phyloP scores from a whole-genome alignment of 2,888 invertebrate species.

The Troglohyphantes excavatus region DNA sequence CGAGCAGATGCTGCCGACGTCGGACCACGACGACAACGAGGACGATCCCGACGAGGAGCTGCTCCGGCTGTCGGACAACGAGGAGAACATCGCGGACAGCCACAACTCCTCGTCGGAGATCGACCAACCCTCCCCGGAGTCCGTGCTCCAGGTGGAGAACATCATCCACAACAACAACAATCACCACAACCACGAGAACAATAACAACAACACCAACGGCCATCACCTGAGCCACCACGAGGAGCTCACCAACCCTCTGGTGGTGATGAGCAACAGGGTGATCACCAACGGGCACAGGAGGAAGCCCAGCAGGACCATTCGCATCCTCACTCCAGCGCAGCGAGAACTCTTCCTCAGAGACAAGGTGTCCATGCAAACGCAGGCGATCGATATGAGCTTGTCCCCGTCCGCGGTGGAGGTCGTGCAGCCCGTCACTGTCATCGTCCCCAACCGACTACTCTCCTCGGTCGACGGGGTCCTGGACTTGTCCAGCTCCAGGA shows the following conservation, averaged over 20 bases:
- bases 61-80: slow-evolving; percentile 43
- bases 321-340: slow-evolving; percentile 80
- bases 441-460: slow-evolving; percentile 65
- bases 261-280: slow-evolving; percentile 49
- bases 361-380: slow-evolving; percentile 80
- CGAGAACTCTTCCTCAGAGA: slow-evolving; percentile 79
- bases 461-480: slow-evolving; percentile 79
- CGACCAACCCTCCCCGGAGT: slow-evolving; percentile 48
- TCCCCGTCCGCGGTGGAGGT: slow-evolving; percentile 72
- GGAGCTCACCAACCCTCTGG: slow-evolving; percentile 8
- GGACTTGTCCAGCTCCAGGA: slow-evolving; percentile 80
- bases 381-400: slow-evolving; percentile 80
- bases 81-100: slow-evolving; percentile 59
- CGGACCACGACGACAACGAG: slow-evolving; percentile 37
- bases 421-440: slow-evolving; percentile 51
- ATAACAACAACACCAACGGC: not conserved
- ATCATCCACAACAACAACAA: slow-evolving; percentile 45
- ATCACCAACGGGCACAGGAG: slow-evolving; percentile 77
- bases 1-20: slow-evolving; percentile 45
- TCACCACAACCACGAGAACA: slow-evolving; percentile 26
- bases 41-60: slow-evolving; percentile 40
- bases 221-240: slow-evolving; percentile 14
- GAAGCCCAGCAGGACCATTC: slow-evolving; percentile 80
- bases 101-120: slow-evolving; percentile 60
- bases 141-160: slow-evolving; percentile 39